Evolutionary conservation across 2,888 invertebrate species (phyloP).

Genomic region (Euzophera pinguis): DNA sequence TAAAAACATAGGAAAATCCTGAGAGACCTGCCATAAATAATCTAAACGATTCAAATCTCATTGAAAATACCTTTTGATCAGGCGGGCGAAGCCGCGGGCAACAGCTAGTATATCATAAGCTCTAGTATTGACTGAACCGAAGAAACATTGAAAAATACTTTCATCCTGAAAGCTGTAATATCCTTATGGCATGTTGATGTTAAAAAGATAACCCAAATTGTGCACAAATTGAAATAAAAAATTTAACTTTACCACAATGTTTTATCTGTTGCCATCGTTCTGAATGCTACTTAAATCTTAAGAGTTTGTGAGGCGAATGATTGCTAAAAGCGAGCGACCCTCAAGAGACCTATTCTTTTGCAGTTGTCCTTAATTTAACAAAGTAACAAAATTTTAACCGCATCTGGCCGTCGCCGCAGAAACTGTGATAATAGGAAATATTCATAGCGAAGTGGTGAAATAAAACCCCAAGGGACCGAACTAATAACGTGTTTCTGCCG

Average conservation of each 20-base stretch:
- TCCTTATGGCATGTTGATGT: too few species aligned
- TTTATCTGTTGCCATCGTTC: not conserved
- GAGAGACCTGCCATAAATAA: too few species aligned
- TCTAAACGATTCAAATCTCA: too few species aligned
- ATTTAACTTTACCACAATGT: not conserved
- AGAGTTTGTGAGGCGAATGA: conserved; percentile 2
- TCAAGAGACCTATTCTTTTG: conserved; percentile 11
- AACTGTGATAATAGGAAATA: conserved; percentile 10
- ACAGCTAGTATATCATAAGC: too few species aligned
- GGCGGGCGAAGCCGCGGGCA: too few species aligned
- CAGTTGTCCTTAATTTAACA: conserved; percentile 2
- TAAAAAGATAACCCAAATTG: too few species aligned
- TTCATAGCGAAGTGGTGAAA: conserved; percentile 6
- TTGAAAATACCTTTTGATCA: too few species aligned
- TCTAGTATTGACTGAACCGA: too few species aligned
- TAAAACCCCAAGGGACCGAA: conserved; percentile 1
- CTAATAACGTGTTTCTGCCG: conserved; percentile 6
- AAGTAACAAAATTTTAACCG: conserved; percentile 7
- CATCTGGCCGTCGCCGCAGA: not conserved
- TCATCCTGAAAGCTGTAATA: too few species aligned
- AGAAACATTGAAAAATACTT: too few species aligned
- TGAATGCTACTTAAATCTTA: conserved; percentile 9
- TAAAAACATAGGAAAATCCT: too few species aligned
- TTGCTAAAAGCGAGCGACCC: not conserved
- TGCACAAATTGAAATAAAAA: not conserved